Percentiles rank a stretch among this genome's conserved stretches.
phyloP scores from a whole-genome alignment of 2,113 vertebrate species.

The Eulemur macaco region DNA sequence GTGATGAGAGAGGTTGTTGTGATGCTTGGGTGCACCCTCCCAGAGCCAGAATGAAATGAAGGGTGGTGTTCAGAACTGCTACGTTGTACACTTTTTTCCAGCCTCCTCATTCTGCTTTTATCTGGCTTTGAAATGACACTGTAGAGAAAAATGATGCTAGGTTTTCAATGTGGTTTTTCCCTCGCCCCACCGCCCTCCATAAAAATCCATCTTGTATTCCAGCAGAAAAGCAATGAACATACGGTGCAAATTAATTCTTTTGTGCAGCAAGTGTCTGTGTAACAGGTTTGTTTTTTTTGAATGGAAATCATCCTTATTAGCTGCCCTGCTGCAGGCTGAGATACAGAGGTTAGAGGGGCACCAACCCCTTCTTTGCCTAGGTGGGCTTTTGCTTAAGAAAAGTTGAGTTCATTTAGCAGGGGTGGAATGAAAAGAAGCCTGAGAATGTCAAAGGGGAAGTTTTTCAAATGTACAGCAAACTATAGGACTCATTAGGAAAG shows the following conservation, averaged over 20 bases:
- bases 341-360: conserved; percentile 39
- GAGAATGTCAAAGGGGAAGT: conserved; percentile 50
- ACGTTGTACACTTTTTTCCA: conserved; percentile 46
- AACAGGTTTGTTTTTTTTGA: conserved; percentile 56
- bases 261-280: conserved; percentile 52
- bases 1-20: conserved; percentile 38
- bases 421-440: conserved; percentile 55
- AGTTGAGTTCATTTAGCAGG: conserved; percentile 64
- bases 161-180: conserved; percentile 51
- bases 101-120: conserved; percentile 71
- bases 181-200: conserved; percentile 71
- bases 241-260: conserved; percentile 76
- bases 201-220: conserved; percentile 74
- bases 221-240: conserved; percentile 71
- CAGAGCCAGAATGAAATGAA: conserved; percentile 66
- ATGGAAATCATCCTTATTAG: conserved; percentile 74
- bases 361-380: conserved; percentile 66
- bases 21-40: conserved; percentile 66
- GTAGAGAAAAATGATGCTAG: conserved; percentile 74
- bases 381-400: conserved; percentile 71
- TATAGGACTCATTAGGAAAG: neutral
- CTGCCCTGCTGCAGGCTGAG: conserved; percentile 64
- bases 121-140: conserved; percentile 79
- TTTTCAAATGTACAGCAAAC: neutral
- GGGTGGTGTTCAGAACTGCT: conserved; percentile 66